phyloP scores from a whole-genome alignment of 2,113 vertebrate genomes.

The Sardina pilchardus region DNA sequence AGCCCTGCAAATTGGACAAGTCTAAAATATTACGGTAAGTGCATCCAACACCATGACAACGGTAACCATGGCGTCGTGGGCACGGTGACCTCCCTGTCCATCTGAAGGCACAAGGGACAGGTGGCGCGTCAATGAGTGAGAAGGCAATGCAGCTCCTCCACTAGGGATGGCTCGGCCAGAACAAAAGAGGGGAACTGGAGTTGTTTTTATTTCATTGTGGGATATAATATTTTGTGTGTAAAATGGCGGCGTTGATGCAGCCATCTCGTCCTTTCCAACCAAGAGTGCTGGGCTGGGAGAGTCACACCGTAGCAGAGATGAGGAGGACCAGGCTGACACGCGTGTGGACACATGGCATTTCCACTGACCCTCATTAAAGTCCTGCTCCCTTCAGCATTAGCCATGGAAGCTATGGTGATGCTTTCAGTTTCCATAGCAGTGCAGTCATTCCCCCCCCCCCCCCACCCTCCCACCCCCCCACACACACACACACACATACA shows the following conservation, averaged over 20 bases:
- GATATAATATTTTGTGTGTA: too few species aligned
- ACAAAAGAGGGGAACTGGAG: not conserved
- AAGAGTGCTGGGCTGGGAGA: too few species aligned
- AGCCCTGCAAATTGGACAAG: not conserved
- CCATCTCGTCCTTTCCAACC: too few species aligned
- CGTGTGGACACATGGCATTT: not conserved
- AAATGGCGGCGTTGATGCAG: too few species aligned
- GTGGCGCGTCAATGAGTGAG: not conserved
- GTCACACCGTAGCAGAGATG: too few species aligned
- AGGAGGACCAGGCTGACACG: too few species aligned
- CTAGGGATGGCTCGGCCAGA: not conserved
- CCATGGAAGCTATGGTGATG: not conserved
- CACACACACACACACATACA: not conserved
- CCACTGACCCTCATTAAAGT: not conserved
- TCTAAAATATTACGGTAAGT: not conserved
- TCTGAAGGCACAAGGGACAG: not conserved
- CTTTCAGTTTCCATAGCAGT: not conserved
- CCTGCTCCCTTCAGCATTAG: not conserved
- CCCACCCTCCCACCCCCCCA: not conserved
- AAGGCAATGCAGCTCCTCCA: not conserved
- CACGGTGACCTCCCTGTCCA: conserved; percentile 6
- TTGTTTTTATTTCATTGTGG: too few species aligned
- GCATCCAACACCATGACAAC: not conserved
- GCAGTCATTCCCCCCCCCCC: not conserved
- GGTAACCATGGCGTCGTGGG: not conserved